A percentile compares a stretch with the other conserved stretches of the same genome.
phyloP scores from a whole-genome alignment of 2,888 invertebrate genomes.

The Hydrotaea diabolus region DNA sequence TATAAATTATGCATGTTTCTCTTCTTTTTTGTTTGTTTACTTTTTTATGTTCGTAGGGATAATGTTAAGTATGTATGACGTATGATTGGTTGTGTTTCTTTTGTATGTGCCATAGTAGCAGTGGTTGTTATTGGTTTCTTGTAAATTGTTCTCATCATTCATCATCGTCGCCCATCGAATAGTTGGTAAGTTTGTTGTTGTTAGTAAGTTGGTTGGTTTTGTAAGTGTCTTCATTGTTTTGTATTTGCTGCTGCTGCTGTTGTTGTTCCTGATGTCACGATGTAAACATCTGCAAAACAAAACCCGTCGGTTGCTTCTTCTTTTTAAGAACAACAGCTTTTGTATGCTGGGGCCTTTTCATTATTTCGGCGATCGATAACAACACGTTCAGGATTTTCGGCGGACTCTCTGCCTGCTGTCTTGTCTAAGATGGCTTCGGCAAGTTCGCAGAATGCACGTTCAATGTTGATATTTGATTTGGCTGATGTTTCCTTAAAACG shows the following conservation, averaged over 20 bases:
- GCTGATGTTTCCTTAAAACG: conserved; percentile 99
- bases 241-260: conserved; percentile 4
- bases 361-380: conserved; percentile 86
- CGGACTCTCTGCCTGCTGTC: conserved; percentile 90
- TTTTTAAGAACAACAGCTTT: conserved; percentile 81
- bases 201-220: conserved; percentile 23
- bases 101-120: conserved; percentile 57
- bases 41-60: conserved; percentile 60
- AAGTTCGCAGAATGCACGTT: conserved; percentile 95
- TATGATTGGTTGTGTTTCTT: conserved; percentile 44
- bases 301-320: not conserved
- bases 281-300: conserved; percentile 6
- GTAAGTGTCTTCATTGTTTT: conserved; percentile 32
- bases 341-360: conserved; percentile 80
- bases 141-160: conserved; percentile 13
- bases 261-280: not conserved
- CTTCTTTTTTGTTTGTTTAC: conserved; percentile 61
- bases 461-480: conserved; percentile 98
- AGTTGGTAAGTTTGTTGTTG: conserved; percentile 8
- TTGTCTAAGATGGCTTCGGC: conserved; percentile 97
- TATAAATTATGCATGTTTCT: conserved; percentile 65
- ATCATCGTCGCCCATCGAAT: conserved; percentile 22
- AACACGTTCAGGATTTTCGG: conserved; percentile 87
- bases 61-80: conserved; percentile 62
- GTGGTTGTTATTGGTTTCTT: conserved; percentile 43